Base-by-base conservation (phyloP, 2,888 invertebrate species). In the Eupithecia centaureata region DNA sequence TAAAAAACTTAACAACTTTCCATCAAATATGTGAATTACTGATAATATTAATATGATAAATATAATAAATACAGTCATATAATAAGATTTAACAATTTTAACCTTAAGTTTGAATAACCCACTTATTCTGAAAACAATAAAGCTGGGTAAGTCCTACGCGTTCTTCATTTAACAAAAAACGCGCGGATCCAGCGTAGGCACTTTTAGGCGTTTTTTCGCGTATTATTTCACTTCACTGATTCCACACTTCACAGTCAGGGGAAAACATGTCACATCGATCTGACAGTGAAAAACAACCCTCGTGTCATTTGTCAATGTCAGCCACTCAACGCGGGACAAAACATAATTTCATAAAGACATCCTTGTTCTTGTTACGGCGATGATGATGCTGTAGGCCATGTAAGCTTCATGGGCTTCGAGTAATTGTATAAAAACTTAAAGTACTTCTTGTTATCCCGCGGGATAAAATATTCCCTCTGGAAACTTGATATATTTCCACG, bases 321-420 rank as follows among this genome's bases (percentile, higher is more conserved):
- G 83, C 84, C 82, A 86, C 90, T 89, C 90, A 85, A 80, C 88
- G 87, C 83, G 81, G 79, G 80, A 87, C 86, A 87, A 88, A 90
- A 89, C 90, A 90, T 90, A 89, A 92, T 91, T 91, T 90, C 86
- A 91, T 91, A 91, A 90, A 91, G 90, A 91, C 88, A 89, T 91
- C 87, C 85, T 85, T 88, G 87, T 89, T 89, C 89, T 88, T 87
- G 88, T 88, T 86, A 86, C 62, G 63, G 80, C 78, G 82, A 82
- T 76, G 83, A 83, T 80, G 79, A 80, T 79, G n/a, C n/a, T n/a
- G n/a, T n/a, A n/a, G n/a, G n/a, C n/a, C n/a, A n/a, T n/a, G 61
- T 33, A n/a, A 27, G 81, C 75, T 78, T 77, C 79, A 77, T 84
- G 82, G 79, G 80, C 79, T 18, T 13, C 32, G 18, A 32, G 56